Evolutionary conservation across 2,113 vertebrate species (phyloP).

Genomic region (Mionectes macconnelli): DNA sequence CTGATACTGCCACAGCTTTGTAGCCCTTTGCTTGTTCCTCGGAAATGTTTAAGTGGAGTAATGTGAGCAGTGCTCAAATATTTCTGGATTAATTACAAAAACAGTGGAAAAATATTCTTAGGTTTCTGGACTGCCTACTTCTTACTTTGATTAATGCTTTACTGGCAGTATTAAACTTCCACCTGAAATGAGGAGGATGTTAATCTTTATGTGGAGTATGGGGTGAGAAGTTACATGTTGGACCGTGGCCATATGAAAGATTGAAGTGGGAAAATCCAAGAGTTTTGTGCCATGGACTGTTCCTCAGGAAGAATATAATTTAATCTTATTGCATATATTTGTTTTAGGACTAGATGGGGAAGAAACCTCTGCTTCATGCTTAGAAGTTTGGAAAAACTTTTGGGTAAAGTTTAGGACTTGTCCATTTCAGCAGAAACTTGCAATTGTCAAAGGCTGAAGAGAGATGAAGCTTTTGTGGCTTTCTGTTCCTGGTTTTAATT

Average conservation of each 20-base stretch:
- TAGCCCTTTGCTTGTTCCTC: neutral
- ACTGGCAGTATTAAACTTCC: neutral
- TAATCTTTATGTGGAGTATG: neutral
- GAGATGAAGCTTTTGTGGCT: neutral
- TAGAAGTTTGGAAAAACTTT: neutral
- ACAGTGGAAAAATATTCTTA: neutral
- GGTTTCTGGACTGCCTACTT: neutral
- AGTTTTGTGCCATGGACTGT: neutral
- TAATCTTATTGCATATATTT: neutral
- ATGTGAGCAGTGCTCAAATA: neutral
- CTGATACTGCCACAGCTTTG: neutral
- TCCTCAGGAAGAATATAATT: neutral
- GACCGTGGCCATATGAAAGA: neutral
- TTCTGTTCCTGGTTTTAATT: neutral
- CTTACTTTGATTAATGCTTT: neutral
- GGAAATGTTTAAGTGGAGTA: neutral
- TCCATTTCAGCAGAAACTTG: neutral
- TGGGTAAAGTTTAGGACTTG: neutral
- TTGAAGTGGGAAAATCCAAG: neutral
- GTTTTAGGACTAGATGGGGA: neutral
- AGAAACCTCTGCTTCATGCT: neutral
- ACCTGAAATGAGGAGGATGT: neutral
- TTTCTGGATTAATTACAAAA: conserved; percentile 43
- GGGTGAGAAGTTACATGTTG: neutral
- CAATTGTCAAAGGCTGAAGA: neutral